Base-by-base conservation (phyloP, 2,113 vertebrate genomes). In the Periophthalmodon schlosseri region DNA sequence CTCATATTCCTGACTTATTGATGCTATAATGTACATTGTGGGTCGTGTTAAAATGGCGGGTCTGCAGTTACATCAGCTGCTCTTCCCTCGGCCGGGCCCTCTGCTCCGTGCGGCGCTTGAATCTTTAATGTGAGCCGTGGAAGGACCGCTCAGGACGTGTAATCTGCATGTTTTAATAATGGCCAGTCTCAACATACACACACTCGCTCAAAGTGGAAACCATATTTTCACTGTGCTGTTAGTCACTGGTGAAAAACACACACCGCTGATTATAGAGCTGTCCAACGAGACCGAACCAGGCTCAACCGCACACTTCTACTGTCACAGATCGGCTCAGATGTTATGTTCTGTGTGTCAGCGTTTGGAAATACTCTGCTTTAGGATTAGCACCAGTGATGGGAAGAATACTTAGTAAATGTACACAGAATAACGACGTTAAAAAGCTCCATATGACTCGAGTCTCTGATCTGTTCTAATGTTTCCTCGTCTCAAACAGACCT, bases 91-190 rank as follows among this genome's bases (percentile, higher is more conserved):
- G 23, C 57, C 57, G 4, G 23, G 21, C 21, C 57, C 57, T 63
- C 60, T 34, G 28, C 60, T 63, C 60, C 24, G 24, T 24, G 28
- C 60, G 2, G 12, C 14, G 12, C 10, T 18, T 63, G 60, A 63
- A 63, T 63, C 28, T 63, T 63, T 63, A 34, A 63, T 63, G 60
- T 7, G 24, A 28, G 7, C 14, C 6, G 60, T 63, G 28, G 28
- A 63, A 63, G 28, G 6, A 18, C 28, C 15, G 14, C 34, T 63
- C 60, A 18, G 28, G 60, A 34, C 34, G 60, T 34, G 60, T 63
- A 63, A 63, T 63, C 60, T 63, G 60, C 60, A 63, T 63, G 60
- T 63, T 63, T 63, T 63, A 63, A 63, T 63, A 34, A 63, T 63
- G 60, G 60, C 60, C 14, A 34, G 60, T 63, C 60, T 34, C 60